Percentiles rank a stretch among this genome's conserved stretches.
Conservation (phyloP, 2,888 invertebrate genomes). For the Thalpophila matura region DNA sequence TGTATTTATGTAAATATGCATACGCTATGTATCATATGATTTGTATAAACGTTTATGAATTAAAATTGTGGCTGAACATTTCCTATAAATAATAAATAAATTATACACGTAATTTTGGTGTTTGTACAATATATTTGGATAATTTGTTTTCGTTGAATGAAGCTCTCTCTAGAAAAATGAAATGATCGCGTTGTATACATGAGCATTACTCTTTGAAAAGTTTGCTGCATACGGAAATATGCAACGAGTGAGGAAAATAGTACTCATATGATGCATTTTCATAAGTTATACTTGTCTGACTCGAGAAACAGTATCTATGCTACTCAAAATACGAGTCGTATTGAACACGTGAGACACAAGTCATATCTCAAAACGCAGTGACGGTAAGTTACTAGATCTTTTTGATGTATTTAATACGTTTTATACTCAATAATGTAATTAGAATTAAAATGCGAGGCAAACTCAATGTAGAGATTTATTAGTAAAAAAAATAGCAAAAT, state of each 20-base stretch:
- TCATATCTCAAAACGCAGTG: slow-evolving; percentile 75
- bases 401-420: slow-evolving; percentile 89
- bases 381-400: slow-evolving; percentile 81
- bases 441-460: slow-evolving; percentile 79
- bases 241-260: background rate
- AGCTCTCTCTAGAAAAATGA: no score
- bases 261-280: background rate
- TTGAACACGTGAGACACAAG: slow-evolving; percentile 49
- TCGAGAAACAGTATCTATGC: background rate
- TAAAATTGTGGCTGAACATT: background rate
- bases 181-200: no score
- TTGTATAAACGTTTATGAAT: background rate
- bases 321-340: background rate
- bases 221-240: background rate
- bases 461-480: slow-evolving; percentile 65
- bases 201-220: slow-evolving; percentile 11
- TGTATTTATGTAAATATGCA: slow-evolving; percentile 1
- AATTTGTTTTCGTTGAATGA: slow-evolving; percentile 12
- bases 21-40: background rate
- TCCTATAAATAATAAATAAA: background rate
- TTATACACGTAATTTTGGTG: background rate
- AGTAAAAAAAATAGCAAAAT: slow-evolving; percentile 68
- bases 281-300: background rate
- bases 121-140: slow-evolving; percentile 17
- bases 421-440: slow-evolving; percentile 87